Evolutionary conservation across 2,797 vertebrate genomes (phyloP).

Genomic region (Manis pentadactyla): DNA sequence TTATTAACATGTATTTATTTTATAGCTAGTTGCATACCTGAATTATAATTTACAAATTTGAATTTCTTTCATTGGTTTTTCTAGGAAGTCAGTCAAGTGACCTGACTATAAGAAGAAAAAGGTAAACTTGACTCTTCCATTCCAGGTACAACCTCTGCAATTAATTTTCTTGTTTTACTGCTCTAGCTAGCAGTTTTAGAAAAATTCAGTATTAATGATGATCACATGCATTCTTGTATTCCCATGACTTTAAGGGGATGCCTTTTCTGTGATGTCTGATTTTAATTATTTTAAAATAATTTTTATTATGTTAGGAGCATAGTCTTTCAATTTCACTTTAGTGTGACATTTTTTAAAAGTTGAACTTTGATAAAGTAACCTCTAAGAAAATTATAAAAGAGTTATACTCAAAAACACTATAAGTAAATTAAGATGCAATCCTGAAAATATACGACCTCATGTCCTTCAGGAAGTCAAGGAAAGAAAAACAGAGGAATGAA

Average conservation of each 20-base stretch:
- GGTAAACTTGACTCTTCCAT: neutral
- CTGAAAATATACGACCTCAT: neutral
- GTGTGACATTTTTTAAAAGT: neutral
- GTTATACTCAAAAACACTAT: neutral
- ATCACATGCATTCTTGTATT: neutral
- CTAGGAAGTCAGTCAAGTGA: neutral
- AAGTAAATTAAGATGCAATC: neutral
- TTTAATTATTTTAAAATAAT: neutral
- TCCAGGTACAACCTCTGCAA: neutral
- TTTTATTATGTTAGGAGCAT: neutral
- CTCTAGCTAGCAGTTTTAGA: neutral
- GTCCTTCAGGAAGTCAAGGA: neutral
- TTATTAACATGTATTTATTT: conserved; percentile 3
- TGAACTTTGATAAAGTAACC: neutral
- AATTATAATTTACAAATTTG: neutral
- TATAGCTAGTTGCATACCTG: neutral
- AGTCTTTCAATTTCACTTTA: neutral
- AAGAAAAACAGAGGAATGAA: neutral
- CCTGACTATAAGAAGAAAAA: neutral
- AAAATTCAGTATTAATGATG: neutral
- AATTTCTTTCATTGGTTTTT: neutral
- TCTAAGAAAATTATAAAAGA: neutral
- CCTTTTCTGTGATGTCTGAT: neutral
- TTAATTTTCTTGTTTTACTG: neutral
- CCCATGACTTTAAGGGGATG: neutral